These are phyloP conservation scores for Vespertilio murinus DNA, from an alignment of 2,797 vertebrate genomes.

Conservation along the genomic window DNA sequence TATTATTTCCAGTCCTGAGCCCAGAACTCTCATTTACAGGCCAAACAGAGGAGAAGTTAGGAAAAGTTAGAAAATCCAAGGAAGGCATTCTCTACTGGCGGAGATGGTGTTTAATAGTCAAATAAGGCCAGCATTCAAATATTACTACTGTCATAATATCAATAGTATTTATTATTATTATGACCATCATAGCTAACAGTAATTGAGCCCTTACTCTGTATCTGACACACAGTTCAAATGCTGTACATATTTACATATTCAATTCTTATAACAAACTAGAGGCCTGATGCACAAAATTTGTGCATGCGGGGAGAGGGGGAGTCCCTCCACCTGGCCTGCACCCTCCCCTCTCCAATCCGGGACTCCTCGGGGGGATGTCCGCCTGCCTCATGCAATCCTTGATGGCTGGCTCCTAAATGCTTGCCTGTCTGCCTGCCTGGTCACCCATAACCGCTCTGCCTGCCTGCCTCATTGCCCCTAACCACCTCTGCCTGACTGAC, in stretches of 20 bases:
- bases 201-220: background rate
- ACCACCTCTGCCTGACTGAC: too few relatives aligned
- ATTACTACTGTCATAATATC: background rate
- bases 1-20: background rate
- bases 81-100: background rate
- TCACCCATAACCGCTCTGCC: too few relatives aligned
- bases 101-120: background rate
- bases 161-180: background rate
- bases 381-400: too few relatives aligned
- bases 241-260: background rate
- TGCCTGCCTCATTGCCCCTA: too few relatives aligned
- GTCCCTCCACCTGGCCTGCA: too few relatives aligned
- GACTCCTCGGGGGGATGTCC: too few relatives aligned
- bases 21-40: background rate
- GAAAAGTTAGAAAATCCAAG: background rate
- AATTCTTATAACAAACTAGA: background rate
- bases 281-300: too few relatives aligned
- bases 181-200: background rate
- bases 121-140: background rate
- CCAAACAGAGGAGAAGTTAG: background rate
- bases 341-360: too few relatives aligned
- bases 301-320: too few relatives aligned
- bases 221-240: background rate
- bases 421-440: too few relatives aligned
- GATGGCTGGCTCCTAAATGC: too few relatives aligned